Conservation (phyloP, 2,113 vertebrate genomes). For the Bubo blakistoni region DNA sequence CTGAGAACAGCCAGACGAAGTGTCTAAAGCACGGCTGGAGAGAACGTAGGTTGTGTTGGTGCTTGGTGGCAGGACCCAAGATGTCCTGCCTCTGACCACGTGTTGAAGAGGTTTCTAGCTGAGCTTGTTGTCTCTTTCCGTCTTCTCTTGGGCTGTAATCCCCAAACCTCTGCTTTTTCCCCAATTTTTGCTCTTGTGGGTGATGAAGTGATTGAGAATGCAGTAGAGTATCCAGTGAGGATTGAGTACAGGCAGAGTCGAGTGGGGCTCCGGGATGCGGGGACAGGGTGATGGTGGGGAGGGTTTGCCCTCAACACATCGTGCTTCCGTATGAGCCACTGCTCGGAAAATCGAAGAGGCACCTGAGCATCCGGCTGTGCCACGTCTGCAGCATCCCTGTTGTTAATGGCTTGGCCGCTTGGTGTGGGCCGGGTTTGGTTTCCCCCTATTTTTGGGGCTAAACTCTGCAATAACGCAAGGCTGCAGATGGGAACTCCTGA, state of each 20-base stretch:
- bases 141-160: neutral
- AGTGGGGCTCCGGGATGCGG: accelerated
- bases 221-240: accelerated
- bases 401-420: neutral
- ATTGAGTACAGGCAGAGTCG: accelerated
- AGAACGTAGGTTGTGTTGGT: neutral
- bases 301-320: accelerated
- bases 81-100: accelerated
- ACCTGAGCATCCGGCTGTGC: accelerated
- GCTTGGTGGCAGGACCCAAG: neutral
- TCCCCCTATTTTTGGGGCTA: neutral
- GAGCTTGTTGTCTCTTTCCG: too few species aligned
- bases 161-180: neutral
- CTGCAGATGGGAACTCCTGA: neutral
- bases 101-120: too few species aligned
- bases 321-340: neutral
- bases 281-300: neutral
- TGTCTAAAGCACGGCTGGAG: neutral
- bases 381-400: accelerated
- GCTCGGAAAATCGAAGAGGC: neutral
- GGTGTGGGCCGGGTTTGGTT: neutral
- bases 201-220: accelerated
- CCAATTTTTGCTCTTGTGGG: accelerated
- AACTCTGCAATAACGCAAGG: neutral
- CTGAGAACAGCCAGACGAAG: neutral